phyloP scores from a whole-genome alignment of 2,113 vertebrate species.

The Seriola dumerili region DNA sequence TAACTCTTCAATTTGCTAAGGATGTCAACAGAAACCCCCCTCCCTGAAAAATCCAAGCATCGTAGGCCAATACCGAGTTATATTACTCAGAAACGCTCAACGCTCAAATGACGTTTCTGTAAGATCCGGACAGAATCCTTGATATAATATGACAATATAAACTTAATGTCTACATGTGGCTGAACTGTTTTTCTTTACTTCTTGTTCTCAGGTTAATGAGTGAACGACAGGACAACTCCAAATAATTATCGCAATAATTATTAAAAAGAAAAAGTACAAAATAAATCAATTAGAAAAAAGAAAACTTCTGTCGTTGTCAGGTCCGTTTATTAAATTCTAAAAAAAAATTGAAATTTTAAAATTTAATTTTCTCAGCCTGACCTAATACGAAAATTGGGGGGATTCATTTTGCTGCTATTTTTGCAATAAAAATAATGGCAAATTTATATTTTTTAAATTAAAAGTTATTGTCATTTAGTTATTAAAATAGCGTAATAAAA shows the following conservation, averaged over 20 bases:
- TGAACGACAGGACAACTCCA: not conserved
- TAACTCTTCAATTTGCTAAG: no score
- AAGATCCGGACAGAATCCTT: not conserved
- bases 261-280: not conserved
- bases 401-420: not conserved
- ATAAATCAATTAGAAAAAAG: no score
- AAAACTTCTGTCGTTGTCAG: not conserved
- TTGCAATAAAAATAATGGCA: not conserved
- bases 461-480: not conserved
- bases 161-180: no score
- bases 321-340: no score
- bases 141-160: not conserved
- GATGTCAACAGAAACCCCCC: no score
- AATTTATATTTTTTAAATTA: not conserved
- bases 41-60: not conserved
- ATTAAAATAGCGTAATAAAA: not conserved
- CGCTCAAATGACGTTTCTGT: not conserved
- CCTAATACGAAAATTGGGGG: not conserved
- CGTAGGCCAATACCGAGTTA: not conserved
- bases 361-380: not conserved
- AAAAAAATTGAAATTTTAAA: not conserved
- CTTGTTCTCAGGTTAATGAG: not conserved
- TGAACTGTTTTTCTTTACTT: not conserved
- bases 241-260: not conserved
- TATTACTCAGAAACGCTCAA: not conserved